Conservation (phyloP, 2,797 vertebrate species). For the Microctenopoma stevenorrisi region DNA sequence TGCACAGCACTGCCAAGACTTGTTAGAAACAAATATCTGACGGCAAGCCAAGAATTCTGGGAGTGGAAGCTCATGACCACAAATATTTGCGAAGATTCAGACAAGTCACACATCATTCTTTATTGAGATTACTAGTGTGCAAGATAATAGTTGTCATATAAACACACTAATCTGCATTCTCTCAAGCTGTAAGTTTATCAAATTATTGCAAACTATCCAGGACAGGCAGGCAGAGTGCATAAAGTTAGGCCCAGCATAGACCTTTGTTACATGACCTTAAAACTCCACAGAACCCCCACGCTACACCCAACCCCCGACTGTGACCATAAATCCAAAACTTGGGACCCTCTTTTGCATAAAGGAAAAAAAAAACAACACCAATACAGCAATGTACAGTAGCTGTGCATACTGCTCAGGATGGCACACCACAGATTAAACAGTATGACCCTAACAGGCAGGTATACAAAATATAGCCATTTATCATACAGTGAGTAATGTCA, state of each 20-base stretch:
- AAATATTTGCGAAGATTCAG: constrained; percentile 35
- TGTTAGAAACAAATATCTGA: neutral
- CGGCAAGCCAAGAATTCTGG: constrained; percentile 8
- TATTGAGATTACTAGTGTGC: constrained; percentile 43
- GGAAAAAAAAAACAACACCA: constrained; percentile 24
- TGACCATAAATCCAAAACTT: constrained; percentile 7
- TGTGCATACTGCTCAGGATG: constrained; percentile 62
- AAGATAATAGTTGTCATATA: constrained; percentile 23
- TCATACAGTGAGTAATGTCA: constrained; percentile 51
- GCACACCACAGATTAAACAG: constrained; percentile 68
- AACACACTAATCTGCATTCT: constrained; percentile 15
- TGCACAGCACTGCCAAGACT: constrained; percentile 34
- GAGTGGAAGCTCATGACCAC: constrained; percentile 44
- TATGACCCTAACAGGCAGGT: constrained; percentile 60
- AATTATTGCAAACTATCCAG: constrained; percentile 34
- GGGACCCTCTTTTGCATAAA: constrained; percentile 19
- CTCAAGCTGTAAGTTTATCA: constrained; percentile 7
- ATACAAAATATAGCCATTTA: constrained; percentile 66
- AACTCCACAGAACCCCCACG: constrained; percentile 12
- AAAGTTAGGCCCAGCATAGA: constrained; percentile 15
- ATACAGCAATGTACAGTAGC: constrained; percentile 56
- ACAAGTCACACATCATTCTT: constrained; percentile 30
- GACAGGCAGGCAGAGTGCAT: constrained; percentile 30
- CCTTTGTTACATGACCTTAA: constrained; percentile 16
- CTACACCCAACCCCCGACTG: neutral